Evolutionary conservation across 1,140 invertebrate genomes (phyloP).

Genomic region (Augochlora pura): DNA sequence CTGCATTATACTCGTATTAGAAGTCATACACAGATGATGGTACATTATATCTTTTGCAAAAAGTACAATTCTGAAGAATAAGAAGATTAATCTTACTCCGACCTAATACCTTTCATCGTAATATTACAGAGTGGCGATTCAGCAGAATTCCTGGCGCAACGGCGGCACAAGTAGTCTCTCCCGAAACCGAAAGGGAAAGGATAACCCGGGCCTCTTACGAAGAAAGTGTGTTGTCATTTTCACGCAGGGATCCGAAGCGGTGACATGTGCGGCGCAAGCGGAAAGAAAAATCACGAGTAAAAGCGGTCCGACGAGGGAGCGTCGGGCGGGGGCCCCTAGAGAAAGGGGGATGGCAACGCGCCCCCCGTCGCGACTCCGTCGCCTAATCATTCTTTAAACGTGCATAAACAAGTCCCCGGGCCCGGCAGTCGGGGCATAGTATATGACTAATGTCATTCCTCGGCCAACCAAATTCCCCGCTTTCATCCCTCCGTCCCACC

Average conservation of each 20-base stretch:
- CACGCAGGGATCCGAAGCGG: conserved; percentile 28
- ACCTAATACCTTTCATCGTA: no score
- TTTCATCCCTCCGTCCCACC: conserved; percentile 47
- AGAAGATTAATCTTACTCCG: no score
- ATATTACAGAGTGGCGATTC: no score
- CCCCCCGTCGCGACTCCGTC: conserved; percentile 74
- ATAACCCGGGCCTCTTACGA: neutral
- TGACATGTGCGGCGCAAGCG: conserved; percentile 33
- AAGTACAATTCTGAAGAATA: no score
- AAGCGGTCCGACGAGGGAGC: conserved; percentile 34
- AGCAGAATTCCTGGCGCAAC: neutral
- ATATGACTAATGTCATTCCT: conserved; percentile 79
- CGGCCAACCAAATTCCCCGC: conserved; percentile 61
- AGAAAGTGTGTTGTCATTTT: conserved; percentile 40
- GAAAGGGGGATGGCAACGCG: conserved; percentile 61
- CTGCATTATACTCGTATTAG: no score
- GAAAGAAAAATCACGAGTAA: conserved; percentile 40
- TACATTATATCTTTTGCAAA: no score
- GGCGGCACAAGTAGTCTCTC: neutral
- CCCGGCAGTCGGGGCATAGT: conserved; percentile 62
- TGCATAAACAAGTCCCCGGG: conserved; percentile 78
- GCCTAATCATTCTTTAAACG: conserved; percentile 81
- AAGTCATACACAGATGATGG: no score
- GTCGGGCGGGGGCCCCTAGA: conserved; percentile 9
- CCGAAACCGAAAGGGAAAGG: neutral